Percentiles rank a stretch among this genome's conserved stretches.
Evolutionary conservation across 2,113 vertebrate species (phyloP).

Genomic region (Aptenodytes patagonicus): DNA sequence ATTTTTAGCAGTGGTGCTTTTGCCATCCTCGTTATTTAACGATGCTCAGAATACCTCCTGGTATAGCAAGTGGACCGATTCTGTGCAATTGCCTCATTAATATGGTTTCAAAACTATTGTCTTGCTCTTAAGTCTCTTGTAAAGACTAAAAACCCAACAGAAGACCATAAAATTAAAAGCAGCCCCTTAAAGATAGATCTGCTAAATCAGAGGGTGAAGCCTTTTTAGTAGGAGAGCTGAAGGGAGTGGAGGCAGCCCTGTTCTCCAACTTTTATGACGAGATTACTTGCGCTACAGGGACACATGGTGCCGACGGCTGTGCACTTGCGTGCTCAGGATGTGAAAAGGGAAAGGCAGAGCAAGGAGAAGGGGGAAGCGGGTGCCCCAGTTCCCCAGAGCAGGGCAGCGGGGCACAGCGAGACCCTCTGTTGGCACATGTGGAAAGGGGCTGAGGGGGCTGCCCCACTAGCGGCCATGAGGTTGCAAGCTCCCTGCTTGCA

Average conservation of each 20-base stretch:
- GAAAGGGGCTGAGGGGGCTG: background rate
- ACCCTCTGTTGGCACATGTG: rapidly evolving
- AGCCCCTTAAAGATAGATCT: background rate
- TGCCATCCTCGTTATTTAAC: background rate
- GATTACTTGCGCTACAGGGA: background rate
- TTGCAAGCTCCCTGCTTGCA: background rate
- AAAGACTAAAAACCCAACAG: background rate
- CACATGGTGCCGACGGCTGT: background rate
- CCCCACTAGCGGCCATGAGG: rapidly evolving
- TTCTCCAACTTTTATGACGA: background rate
- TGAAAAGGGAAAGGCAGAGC: background rate
- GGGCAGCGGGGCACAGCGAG: rapidly evolving
- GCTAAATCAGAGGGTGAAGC: background rate
- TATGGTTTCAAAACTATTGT: background rate
- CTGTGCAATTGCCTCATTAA: background rate
- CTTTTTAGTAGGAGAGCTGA: background rate
- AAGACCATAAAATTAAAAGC: background rate
- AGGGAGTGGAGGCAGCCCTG: rapidly evolving
- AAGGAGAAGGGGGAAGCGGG: background rate
- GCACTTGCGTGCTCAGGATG: background rate
- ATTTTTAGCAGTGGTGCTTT: background rate
- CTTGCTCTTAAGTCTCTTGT: background rate
- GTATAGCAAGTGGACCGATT: background rate
- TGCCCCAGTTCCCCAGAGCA: background rate
- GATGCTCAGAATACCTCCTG: background rate